Evolutionary conservation across 92 coral and sea anemone species (phyloP), one percentile per base, ranked within the genome.

Genomic region (Siderastrea radians): DNA sequence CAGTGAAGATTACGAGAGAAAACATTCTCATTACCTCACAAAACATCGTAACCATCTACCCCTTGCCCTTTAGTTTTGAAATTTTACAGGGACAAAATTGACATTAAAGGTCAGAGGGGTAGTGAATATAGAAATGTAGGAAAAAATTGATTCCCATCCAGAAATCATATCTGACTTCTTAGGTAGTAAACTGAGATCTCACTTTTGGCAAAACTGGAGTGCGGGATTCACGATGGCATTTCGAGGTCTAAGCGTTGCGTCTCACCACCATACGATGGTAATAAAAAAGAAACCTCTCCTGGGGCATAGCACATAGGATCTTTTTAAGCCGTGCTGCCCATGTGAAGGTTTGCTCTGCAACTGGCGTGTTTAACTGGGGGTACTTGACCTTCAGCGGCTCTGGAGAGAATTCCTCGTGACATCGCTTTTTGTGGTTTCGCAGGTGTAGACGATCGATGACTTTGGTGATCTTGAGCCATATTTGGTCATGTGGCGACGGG

Each of bases 221-320:
- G 6, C 13, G 16, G 3, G 55, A 64, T 0, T 4, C 19, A 17
- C 86, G 80, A 49, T 90, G 47, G 60, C 87, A 90, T 2, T 86
- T 43, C 1, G 62, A 49, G 7, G 88, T 86, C n/a, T 91, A 91
- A 1, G 50, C 63, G 49, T 91, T 86, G 0, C 91, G 38, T 3
- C 79, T 13, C 1, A 77, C 89, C 2, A 87, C 91, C 94, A 91
- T 91, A 10, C 94, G 44, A 38, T 91, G 91, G 50, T 87, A 91
- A 26, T 57, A 87, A 60, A 91, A 91, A 0, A 91, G 82, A 54
- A 87, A 87, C 7, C 84, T 45, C 46, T 68, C 14, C 51, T 65
- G 64, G 3, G 91, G 91, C 94, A 82, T 87, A 1, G 91, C 91
- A 26, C 85, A 49, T 14, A 90, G 26, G 16, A 87, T 83, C 59